Conservation (phyloP, 2,113 vertebrate species). For the Brachyhypopomus occidentalis region DNA sequence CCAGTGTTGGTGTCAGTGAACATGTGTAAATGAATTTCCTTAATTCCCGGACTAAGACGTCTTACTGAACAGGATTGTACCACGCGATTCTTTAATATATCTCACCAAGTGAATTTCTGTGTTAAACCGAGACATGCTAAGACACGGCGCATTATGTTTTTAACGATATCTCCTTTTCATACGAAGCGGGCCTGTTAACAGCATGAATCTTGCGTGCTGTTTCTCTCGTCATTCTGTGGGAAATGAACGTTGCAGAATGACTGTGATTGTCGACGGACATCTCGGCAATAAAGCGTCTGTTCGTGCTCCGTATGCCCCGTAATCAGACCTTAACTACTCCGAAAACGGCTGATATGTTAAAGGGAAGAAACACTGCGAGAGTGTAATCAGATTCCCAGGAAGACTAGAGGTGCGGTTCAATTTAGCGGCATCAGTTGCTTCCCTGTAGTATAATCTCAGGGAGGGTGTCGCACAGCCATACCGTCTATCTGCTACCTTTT, state of each 20-base stretch:
- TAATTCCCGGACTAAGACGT: slow-evolving; percentile 23
- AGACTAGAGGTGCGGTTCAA: too few species aligned
- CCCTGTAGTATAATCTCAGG: too few species aligned
- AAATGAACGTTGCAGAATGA: slow-evolving; percentile 87
- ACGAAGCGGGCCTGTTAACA: slow-evolving; percentile 71
- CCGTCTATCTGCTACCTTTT: too few species aligned
- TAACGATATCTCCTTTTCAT: slow-evolving; percentile 72
- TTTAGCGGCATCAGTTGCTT: too few species aligned
- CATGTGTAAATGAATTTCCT: slow-evolving; percentile 18
- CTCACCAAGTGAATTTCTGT: slow-evolving; percentile 56
- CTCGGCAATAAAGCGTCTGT: slow-evolving; percentile 88
- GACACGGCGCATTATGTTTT: slow-evolving; percentile 52
- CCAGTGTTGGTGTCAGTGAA: slow-evolving; percentile 35
- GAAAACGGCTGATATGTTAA: slow-evolving; percentile 26
- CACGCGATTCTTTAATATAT: slow-evolving; percentile 4
- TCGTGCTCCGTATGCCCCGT: slow-evolving; percentile 82
- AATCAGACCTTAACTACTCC: slow-evolving; percentile 82
- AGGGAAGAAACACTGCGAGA: too few species aligned
- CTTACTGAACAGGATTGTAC: slow-evolving; percentile 14
- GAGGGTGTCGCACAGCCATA: too few species aligned
- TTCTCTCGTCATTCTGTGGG: slow-evolving; percentile 68
- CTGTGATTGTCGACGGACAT: slow-evolving; percentile 88
- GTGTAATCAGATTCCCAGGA: too few species aligned
- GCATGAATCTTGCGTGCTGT: slow-evolving; percentile 62
- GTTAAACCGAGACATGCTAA: slow-evolving; percentile 58